Conservation (phyloP, 1,140 invertebrate genomes). For the Diorhabda sublineata region DNA sequence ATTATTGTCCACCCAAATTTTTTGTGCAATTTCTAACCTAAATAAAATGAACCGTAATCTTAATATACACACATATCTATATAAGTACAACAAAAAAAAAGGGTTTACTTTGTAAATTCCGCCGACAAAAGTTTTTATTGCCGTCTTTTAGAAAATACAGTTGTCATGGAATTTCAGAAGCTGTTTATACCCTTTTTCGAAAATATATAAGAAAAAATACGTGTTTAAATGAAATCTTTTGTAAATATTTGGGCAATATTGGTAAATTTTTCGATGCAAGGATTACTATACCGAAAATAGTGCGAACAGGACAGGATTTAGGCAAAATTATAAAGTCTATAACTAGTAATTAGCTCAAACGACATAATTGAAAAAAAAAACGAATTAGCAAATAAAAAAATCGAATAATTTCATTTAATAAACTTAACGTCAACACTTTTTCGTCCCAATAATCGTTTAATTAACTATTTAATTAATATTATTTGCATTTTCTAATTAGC, state of each 20-base stretch:
- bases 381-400: no score
- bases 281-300: neutral
- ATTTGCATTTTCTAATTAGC: no score
- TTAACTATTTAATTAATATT: no score
- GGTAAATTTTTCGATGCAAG: neutral
- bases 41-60: neutral
- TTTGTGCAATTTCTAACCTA: neutral
- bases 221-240: neutral
- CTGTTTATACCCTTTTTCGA: neutral
- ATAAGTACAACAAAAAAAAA: no score
- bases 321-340: no score
- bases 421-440: no score
- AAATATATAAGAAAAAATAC: neutral
- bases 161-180: neutral
- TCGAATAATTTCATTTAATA: no score
- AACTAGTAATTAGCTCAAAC: no score
- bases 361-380: no score
- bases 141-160: neutral
- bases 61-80: neutral
- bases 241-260: conserved; percentile 3
- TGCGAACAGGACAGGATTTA: neutral
- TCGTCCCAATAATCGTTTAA: no score
- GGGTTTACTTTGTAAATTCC: neutral
- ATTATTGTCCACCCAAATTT: neutral
- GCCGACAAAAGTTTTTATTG: neutral